Conservation (phyloP, 2,888 invertebrate species). For the Resseliella maxima region DNA sequence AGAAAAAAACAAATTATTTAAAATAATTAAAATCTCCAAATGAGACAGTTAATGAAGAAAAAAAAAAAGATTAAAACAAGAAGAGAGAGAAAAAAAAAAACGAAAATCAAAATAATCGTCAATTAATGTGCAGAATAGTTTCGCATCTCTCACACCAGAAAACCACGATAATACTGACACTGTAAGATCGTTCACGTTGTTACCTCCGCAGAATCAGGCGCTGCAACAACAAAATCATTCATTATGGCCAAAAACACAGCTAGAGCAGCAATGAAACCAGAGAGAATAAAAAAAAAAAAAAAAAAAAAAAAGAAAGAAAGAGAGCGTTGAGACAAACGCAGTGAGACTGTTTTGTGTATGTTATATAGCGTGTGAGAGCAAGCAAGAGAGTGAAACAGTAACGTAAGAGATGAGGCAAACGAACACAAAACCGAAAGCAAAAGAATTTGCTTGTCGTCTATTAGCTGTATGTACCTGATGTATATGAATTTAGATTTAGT, state of each 20-base stretch:
- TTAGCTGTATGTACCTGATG: conserved; percentile 23
- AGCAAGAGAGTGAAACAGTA: neutral
- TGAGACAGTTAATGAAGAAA: neutral
- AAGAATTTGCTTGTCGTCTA: conserved; percentile 38
- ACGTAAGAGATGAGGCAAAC: neutral
- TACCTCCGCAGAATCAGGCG: conserved; percentile 1
- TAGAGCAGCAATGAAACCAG: neutral
- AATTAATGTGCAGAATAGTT: conserved; percentile 25
- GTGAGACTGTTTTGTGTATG: too few species aligned
- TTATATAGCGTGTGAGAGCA: too few species aligned
- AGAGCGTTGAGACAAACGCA: too few species aligned
- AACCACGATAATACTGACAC: conserved; percentile 39
- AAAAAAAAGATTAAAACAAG: neutral
- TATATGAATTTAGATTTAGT: conserved; percentile 2
- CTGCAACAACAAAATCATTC: conserved; percentile 34
- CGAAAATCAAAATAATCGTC: neutral
- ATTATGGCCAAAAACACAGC: neutral
- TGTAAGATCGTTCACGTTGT: conserved; percentile 25
- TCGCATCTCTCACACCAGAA: conserved; percentile 40
- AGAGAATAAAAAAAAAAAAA: neutral
- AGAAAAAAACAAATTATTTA: neutral
- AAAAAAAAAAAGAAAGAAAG: neutral
- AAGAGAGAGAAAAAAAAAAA: neutral
- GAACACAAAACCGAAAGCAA: neutral
- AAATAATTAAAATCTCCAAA: neutral